Percentiles rank a stretch among this genome's conserved stretches.
Evolutionary conservation across 2,888 invertebrate species (phyloP).

Genomic region (Parapristionchus giblindavisi): DNA sequence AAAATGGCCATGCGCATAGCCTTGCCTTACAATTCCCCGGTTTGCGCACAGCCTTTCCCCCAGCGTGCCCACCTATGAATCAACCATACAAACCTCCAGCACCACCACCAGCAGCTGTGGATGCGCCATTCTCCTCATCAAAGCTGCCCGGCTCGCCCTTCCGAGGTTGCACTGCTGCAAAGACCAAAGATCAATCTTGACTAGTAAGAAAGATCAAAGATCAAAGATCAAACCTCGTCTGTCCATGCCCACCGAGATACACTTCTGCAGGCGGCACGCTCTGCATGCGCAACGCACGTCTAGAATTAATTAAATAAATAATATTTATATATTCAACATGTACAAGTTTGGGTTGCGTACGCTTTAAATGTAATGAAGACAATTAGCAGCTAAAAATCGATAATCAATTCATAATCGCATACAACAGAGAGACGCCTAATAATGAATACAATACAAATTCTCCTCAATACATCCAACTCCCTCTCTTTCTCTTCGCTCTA

Average conservation of each 20-base stretch:
- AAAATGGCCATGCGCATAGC: too few species aligned
- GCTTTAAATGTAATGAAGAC: too few species aligned
- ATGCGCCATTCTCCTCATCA: constrained; percentile 30
- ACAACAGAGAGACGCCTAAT: neutral
- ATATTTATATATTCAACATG: neutral
- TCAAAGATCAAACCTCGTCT: constrained; percentile 47
- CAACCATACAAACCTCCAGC: too few species aligned
- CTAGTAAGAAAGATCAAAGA: too few species aligned
- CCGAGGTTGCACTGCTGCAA: constrained; percentile 28
- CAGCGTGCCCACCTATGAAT: too few species aligned
- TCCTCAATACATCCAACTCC: neutral
- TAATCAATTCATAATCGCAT: neutral
- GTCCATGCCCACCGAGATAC: constrained; percentile 62
- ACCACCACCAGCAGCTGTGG: neutral
- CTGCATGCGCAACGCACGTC: constrained; percentile 68
- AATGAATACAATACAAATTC: neutral
- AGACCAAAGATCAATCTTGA: neutral
- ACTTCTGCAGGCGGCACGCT: constrained; percentile 62
- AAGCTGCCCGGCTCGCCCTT: neutral
- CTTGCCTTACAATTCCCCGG: too few species aligned
- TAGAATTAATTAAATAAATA: constrained; percentile 39
- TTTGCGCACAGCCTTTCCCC: too few species aligned
- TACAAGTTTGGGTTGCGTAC: too few species aligned
- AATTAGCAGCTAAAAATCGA: too few species aligned
- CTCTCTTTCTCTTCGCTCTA: neutral